A percentile compares a stretch with the other conserved stretches of the same genome.
These are phyloP conservation scores for Rhabdomys pumilio DNA, from an alignment of 2,797 vertebrate species.

Conservation along the genomic window DNA sequence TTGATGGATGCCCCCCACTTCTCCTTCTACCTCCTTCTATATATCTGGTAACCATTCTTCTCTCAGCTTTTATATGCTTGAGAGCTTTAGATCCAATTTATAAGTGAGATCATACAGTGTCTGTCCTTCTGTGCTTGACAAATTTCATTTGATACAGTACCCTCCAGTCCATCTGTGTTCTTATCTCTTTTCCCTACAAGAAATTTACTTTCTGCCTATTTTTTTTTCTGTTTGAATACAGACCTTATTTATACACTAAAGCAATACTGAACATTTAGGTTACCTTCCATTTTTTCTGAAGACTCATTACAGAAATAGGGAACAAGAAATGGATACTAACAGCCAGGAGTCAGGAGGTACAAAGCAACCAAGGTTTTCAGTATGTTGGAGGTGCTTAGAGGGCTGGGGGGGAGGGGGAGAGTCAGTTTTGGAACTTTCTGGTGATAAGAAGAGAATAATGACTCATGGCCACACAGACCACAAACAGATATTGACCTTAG, in stretches of 20 bases:
- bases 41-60: neutral
- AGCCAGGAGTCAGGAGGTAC: neutral
- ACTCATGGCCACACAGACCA: neutral
- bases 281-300: neutral
- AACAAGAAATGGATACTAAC: neutral
- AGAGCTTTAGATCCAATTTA: neutral
- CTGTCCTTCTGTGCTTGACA: neutral
- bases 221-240: conserved; percentile 30
- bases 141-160: neutral
- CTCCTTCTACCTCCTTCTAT: neutral
- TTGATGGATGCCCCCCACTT: neutral
- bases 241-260: neutral
- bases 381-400: neutral
- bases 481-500: neutral
- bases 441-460: neutral
- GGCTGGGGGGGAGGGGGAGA: neutral
- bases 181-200: neutral
- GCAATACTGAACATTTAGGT: neutral
- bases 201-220: neutral
- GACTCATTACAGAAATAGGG: neutral
- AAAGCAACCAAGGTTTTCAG: neutral
- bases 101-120: neutral
- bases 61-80: neutral
- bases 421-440: neutral
- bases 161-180: neutral